phyloP scores from a whole-genome alignment of 64 coral and sea anemone species.

The Astreopora myriophthalma region DNA sequence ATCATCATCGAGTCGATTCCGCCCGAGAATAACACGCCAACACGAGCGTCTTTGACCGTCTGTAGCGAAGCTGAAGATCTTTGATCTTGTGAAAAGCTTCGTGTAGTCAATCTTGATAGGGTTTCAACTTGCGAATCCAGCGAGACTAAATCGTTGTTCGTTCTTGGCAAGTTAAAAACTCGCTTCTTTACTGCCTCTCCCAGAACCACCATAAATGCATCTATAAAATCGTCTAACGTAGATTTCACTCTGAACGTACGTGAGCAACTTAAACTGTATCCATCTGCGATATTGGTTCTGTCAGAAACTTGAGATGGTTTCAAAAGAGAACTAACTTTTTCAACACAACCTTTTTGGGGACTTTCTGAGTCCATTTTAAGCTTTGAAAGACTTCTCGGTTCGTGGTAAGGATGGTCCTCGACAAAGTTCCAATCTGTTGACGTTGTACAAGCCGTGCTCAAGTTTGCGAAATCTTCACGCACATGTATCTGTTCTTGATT shows the following conservation, averaged over 20 bases:
- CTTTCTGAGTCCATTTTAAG: background rate
- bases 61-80: background rate
- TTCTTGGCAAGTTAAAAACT: constrained; percentile 84
- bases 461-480: background rate
- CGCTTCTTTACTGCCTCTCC: constrained; percentile 85
- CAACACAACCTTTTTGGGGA: background rate
- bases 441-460: background rate
- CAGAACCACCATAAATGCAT: constrained; percentile 61
- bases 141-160: background rate
- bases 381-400: background rate
- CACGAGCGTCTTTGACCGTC: background rate
- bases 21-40: constrained; percentile 95
- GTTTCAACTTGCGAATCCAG: background rate
- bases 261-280: background rate
- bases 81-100: background rate
- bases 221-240: background rate
- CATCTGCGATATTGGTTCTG: background rate
- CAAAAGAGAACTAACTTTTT: background rate
- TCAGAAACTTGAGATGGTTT: background rate
- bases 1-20: constrained; percentile 97
- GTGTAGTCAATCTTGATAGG: background rate
- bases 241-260: background rate
- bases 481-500: background rate
- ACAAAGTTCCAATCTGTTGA: background rate
- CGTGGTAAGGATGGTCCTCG: background rate